phyloP scores from a whole-genome alignment of 2,113 vertebrate species.

The Ageneiosus marmoratus region DNA sequence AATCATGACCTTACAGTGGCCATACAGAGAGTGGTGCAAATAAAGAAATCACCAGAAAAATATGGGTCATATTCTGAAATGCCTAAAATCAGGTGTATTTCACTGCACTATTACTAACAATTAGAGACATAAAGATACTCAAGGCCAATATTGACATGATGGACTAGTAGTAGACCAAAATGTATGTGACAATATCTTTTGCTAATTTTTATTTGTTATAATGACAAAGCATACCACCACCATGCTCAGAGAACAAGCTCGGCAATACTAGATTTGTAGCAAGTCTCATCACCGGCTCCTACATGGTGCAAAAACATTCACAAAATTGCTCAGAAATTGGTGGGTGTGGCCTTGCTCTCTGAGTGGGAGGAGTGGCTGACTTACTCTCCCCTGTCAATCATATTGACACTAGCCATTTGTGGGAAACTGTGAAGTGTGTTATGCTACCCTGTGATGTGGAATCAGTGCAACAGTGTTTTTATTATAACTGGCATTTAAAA shows the following conservation, averaged over 20 bases:
- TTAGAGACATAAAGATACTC: background rate
- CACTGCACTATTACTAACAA: background rate
- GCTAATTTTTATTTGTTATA: background rate
- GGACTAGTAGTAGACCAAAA: background rate
- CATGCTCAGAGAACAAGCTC: background rate
- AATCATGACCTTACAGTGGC: conserved; percentile 9
- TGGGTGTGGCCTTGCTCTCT: background rate
- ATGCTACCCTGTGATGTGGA: background rate
- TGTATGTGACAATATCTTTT: background rate
- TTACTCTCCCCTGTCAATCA: background rate
- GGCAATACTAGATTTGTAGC: background rate
- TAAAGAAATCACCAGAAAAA: background rate
- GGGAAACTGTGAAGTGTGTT: background rate
- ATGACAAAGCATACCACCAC: background rate
- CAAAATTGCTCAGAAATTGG: background rate
- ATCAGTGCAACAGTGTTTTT: background rate
- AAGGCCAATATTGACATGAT: background rate
- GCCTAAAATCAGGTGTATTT: background rate
- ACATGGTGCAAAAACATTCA: background rate
- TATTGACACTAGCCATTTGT: background rate
- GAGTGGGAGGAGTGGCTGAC: too few species aligned
- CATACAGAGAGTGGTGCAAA: background rate
- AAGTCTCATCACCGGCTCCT: background rate
- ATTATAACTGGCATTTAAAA: background rate
- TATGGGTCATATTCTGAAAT: background rate